Base-by-base conservation (phyloP, 2,797 vertebrate species). In the Schizopygopsis pylzovi region DNA sequence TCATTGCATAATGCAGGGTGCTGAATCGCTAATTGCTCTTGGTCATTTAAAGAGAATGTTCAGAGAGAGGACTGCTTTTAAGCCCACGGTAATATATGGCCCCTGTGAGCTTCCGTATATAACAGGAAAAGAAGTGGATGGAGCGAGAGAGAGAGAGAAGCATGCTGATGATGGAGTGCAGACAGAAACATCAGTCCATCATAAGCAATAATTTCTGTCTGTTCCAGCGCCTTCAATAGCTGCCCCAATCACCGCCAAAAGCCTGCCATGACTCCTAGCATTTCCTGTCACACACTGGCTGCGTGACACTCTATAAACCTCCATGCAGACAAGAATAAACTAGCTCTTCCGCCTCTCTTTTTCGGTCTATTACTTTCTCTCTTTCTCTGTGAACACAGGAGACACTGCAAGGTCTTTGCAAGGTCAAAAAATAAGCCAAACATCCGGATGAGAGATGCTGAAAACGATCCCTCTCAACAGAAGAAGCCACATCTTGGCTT, bases 391-490 rank as follows among this genome's bases (percentile, higher is more conserved):
- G 65, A 43, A 65, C 37, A 70, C 25, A 20, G 39, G 13, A 80
- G 37, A 68, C 79, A 49, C 28, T 45, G 70, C 61, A 78, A 72
- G 82, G 81, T 79, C 73, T 45, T 77, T 84, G 59, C 77, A 81
- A 86, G 85, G 87, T 88, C 82, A 86, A 87, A 82, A 84, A 85
- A 85, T 85, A 83, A 76, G 80, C 68, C 68, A 87, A 83, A 87
- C 84, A 79, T 71, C 68, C 63, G 37, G 10, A 71, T 83, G 79
- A 85, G 75, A 82, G 83, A 71, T 63, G 41, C 77, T 1, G 54
- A 79, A 54, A 79, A 79, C 20, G 67, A 85, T 85, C 83, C 83
- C 83, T 33, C 77, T 85, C 43, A 61, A 72, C 54, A 63, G 54
- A 47, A 73, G 54, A 37, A 80, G 84, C 67, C 41, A 41, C 68